A percentile compares a stretch with the other conserved stretches of the same genome.
phyloP scores from a whole-genome alignment of 2,888 invertebrate species.

The Nephrotoma flavescens region DNA sequence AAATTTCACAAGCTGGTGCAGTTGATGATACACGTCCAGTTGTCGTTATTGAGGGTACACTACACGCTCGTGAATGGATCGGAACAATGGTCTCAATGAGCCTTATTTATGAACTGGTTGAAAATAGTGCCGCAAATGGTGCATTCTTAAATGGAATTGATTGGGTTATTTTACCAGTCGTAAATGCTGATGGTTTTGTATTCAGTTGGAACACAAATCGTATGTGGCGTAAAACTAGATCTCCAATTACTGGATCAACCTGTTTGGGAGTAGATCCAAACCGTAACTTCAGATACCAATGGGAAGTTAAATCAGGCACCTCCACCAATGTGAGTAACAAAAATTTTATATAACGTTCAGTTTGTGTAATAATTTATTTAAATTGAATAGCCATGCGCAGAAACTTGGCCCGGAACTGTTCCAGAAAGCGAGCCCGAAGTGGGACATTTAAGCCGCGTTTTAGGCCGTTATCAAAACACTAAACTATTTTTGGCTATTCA shows the following conservation, averaged over 20 bases:
- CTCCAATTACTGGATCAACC: conserved; percentile 23
- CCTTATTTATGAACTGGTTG: background rate
- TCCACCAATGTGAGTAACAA: background rate
- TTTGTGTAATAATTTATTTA: background rate
- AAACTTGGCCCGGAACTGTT: conserved; percentile 9
- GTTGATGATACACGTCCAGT: background rate
- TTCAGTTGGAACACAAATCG: conserved; percentile 25
- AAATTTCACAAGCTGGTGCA: background rate
- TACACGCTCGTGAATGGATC: background rate
- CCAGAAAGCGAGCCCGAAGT: conserved; percentile 29
- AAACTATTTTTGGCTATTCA: conserved; percentile 31
- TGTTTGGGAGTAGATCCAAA: conserved; percentile 64
- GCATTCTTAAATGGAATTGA: background rate
- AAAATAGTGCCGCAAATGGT: background rate
- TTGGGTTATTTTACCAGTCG: conserved; percentile 21
- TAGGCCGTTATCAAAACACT: conserved; percentile 24
- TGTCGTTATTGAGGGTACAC: background rate
- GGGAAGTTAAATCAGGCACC: conserved; percentile 31
- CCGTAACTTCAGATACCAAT: conserved; percentile 57
- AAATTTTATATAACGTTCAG: background rate
- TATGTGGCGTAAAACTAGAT: conserved; percentile 55
- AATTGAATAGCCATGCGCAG: background rate
- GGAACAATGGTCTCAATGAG: background rate
- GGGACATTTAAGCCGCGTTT: conserved; percentile 24
- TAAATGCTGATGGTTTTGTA: conserved; percentile 32